phyloP scores from a whole-genome alignment of 2,888 invertebrate species.

The Melipona beecheii region DNA sequence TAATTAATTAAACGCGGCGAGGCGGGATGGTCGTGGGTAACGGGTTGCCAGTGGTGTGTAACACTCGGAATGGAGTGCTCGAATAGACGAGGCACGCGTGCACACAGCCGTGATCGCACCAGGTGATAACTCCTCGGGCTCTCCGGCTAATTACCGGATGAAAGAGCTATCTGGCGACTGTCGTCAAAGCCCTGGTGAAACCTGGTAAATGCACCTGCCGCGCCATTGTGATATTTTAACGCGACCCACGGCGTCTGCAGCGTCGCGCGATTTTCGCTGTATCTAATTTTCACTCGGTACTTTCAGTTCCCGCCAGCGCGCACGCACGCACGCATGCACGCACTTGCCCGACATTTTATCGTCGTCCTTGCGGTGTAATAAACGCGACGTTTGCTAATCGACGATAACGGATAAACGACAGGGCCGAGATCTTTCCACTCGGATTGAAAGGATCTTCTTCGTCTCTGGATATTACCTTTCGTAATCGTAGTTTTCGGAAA shows the following conservation, averaged over 20 bases:
- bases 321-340: not conserved
- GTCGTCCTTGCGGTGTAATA: not conserved
- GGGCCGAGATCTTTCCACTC: not conserved
- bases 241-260: slow-evolving; percentile 26
- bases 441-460: not conserved
- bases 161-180: slow-evolving; percentile 77
- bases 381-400: no score
- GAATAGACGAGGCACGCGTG: slow-evolving; percentile 63
- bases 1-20: slow-evolving; percentile 82
- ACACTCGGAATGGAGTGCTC: slow-evolving; percentile 55
- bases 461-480: not conserved
- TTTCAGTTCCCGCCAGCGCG: slow-evolving; percentile 24
- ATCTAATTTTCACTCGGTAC: slow-evolving; percentile 67
- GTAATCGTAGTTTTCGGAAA: slow-evolving; percentile 15
- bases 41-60: slow-evolving; percentile 8
- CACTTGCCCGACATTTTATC: slow-evolving; percentile 7
- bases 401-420: not conserved
- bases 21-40: slow-evolving; percentile 45
- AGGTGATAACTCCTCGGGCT: slow-evolving; percentile 79
- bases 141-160: slow-evolving; percentile 80
- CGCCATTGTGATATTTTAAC: slow-evolving; percentile 70
- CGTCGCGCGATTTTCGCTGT: slow-evolving; percentile 41
- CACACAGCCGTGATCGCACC: slow-evolving; percentile 71
- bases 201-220: slow-evolving; percentile 70
- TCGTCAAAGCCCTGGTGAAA: slow-evolving; percentile 70